phyloP scores from a whole-genome alignment of 2,888 invertebrate genomes.

The Plemyria rubiginata region DNA sequence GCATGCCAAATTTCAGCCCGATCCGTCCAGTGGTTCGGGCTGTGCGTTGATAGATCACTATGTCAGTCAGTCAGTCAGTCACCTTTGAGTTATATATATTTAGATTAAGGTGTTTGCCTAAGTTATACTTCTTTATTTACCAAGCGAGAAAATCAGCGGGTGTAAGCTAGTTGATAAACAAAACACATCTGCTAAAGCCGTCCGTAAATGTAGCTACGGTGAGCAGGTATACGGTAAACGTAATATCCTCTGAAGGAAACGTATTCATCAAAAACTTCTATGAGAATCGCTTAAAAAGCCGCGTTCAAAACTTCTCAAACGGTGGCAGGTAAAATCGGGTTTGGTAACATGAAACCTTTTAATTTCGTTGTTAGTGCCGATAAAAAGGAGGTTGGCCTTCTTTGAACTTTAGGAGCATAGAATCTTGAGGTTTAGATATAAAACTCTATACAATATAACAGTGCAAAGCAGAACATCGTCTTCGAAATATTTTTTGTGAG shows the following conservation, averaged over 20 bases:
- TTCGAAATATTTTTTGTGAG: too few species aligned
- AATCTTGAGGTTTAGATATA: not conserved
- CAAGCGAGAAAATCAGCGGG: not conserved
- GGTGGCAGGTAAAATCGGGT: slow-evolving; percentile 25
- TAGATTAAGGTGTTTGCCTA: too few species aligned
- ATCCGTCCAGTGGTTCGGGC: too few species aligned
- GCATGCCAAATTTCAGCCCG: too few species aligned
- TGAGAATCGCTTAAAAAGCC: slow-evolving; percentile 36
- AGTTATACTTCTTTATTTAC: too few species aligned
- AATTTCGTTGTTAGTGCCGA: slow-evolving; percentile 18
- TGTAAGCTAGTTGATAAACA: not conserved
- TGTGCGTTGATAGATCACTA: too few species aligned
- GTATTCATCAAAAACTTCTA: slow-evolving; percentile 43
- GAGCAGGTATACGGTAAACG: slow-evolving; percentile 10
- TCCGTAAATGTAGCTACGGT: not conserved
- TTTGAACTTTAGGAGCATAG: not conserved
- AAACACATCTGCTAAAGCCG: not conserved
- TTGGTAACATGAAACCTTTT: slow-evolving; percentile 27
- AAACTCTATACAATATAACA: too few species aligned
- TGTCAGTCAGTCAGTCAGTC: too few species aligned
- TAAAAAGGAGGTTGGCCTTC: slow-evolving; percentile 11
- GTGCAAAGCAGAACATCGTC: too few species aligned
- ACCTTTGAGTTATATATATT: too few species aligned
- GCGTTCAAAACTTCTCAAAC: slow-evolving; percentile 39
- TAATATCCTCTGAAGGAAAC: slow-evolving; percentile 34